phyloP scores from a whole-genome alignment of 1,140 invertebrate species.

The Daktulosphaira vitifoliae region DNA sequence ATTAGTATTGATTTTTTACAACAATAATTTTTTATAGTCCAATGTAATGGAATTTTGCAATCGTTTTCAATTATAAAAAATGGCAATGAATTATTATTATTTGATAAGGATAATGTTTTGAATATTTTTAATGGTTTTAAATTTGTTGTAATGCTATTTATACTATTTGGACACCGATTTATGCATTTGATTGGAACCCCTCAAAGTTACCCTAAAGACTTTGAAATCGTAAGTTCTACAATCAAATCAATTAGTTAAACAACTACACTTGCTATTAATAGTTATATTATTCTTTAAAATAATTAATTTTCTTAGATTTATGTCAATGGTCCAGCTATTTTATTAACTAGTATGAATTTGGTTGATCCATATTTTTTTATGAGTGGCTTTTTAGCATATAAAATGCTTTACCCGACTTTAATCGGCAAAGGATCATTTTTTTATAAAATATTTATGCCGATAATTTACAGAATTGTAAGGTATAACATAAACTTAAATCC shows the following conservation, averaged over 20 bases:
- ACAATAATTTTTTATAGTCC: too few species aligned
- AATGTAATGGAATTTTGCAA: too few species aligned
- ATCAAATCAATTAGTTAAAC: too few species aligned
- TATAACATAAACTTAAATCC: too few species aligned
- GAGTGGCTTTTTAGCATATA: neutral
- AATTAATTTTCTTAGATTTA: constrained; percentile 5
- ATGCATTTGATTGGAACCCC: neutral
- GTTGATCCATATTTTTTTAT: constrained; percentile 22
- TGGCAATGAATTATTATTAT: neutral
- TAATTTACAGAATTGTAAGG: neutral
- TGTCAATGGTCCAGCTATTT: neutral
- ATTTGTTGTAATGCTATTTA: neutral
- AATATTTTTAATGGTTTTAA: constrained; percentile 12
- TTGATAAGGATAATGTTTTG: neutral
- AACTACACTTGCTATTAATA: too few species aligned
- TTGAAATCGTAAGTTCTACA: neutral
- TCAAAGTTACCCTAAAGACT: neutral
- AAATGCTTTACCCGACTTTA: neutral
- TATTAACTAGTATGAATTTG: constrained; percentile 22
- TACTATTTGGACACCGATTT: constrained; percentile 2
- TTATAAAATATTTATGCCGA: neutral
- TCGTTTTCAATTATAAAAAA: neutral
- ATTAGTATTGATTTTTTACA: too few species aligned
- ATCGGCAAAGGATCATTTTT: neutral
- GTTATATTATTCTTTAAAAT: too few species aligned